Evolutionary conservation across 2,113 vertebrate species (phyloP), one percentile per base, ranked within the genome.

Genomic region (Campylorhamphus procurvoides): DNA sequence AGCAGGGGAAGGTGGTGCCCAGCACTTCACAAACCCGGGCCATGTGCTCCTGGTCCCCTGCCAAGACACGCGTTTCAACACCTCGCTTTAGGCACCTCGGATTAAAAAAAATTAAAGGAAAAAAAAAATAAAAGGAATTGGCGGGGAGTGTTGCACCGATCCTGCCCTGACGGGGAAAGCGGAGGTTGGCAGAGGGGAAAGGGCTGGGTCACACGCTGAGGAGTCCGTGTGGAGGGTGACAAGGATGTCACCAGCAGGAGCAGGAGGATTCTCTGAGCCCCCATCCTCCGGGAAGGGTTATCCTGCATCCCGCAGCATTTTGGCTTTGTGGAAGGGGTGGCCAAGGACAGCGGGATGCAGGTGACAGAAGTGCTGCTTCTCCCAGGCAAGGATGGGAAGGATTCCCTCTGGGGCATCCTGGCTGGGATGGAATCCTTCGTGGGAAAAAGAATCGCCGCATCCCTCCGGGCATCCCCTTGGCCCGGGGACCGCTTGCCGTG

Each of bases 21-120:
- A 1, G 91, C 77, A 84, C 93, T 90, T 37, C 94, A 64, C 84
- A 64, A 49, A 56, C 49, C 60, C 76, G 0, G 64, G 28, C 90
- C 82, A 2, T 50, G 92, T 50, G 91, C 73, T 10, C 47, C 59
- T 75, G 73, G 39, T 28, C 89, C 62, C 76, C 80, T 60, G 91
- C 95, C 96, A 95, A 13, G 3, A 31, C 77, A 16, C 8, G 77
- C 31, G 6, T 94, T 91, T 96, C 94, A 85, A 91, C 96, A 93
- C 91, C 84, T 95, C n/a, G 84, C 91, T 96, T 15, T 73, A 83
- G 87, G 89, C 95, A 71, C 78, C 93, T 93, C 1, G 5, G 66
- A 79, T 92, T 84, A 31, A 83, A 90, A 46, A 27, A 60, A 44
- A 62, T 42, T 2, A 84, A 77, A 49, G 20, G 14, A 29, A 9